phyloP scores from a whole-genome alignment of 2,113 vertebrate species.

The Marmota monax region DNA sequence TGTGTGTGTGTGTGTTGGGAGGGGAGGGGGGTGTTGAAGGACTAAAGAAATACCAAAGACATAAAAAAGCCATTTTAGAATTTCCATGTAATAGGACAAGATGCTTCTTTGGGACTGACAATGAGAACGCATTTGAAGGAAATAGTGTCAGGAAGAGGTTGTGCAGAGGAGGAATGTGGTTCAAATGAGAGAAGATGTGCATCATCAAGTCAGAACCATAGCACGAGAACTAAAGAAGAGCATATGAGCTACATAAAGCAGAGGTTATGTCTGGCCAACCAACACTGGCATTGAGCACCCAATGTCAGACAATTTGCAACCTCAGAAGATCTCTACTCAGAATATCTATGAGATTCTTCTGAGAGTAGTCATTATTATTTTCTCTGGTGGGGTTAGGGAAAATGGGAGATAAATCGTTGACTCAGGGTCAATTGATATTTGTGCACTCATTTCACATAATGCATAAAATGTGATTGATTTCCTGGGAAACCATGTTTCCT shows the following conservation, averaged over 20 bases:
- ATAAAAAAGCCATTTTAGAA: background rate
- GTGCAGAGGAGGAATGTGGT: background rate
- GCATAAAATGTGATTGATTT: slow-evolving; percentile 1
- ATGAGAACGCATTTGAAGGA: background rate
- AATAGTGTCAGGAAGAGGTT: background rate
- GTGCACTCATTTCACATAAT: slow-evolving; percentile 3
- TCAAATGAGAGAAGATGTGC: background rate
- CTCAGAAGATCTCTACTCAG: background rate
- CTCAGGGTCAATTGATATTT: slow-evolving; percentile 21
- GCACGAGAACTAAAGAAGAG: background rate
- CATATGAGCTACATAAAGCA: background rate
- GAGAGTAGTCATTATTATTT: background rate
- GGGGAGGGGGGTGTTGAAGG: background rate
- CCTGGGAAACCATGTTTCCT: background rate
- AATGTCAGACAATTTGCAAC: background rate
- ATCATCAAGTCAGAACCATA: background rate
- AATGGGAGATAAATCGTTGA: slow-evolving; percentile 1
- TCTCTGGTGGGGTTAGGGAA: background rate
- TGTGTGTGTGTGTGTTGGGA: too few relatives aligned
- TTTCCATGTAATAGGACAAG: background rate
- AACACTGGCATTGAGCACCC: background rate
- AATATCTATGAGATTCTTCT: background rate
- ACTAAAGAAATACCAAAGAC: background rate
- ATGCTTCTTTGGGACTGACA: background rate
- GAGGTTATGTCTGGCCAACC: background rate